Evolutionary conservation across 1,140 invertebrate genomes (phyloP).

Genomic region (Papilio machaon): DNA sequence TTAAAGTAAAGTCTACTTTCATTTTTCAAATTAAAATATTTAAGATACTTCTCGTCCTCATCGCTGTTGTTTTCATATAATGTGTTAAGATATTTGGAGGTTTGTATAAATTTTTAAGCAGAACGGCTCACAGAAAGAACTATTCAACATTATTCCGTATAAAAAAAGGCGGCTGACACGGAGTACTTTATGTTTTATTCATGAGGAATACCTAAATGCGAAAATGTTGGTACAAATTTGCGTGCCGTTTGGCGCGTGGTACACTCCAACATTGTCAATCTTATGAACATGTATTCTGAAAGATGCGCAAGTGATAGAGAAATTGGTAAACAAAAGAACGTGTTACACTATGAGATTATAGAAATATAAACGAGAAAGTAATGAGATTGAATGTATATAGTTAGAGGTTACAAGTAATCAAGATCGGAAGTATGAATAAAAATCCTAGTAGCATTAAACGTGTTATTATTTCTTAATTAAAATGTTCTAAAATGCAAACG

Average conservation of each 20-base stretch:
- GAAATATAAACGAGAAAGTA: no score
- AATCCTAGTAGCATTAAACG: no score
- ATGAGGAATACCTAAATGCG: not conserved
- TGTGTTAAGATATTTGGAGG: not conserved
- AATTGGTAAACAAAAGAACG: no score
- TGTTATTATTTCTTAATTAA: no score
- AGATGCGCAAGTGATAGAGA: no score
- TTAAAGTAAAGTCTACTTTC: no score
- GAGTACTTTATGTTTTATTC: not conserved
- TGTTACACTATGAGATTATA: no score
- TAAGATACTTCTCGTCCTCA: not conserved
- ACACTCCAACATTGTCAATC: not conserved
- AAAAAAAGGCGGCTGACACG: constrained; percentile 14
- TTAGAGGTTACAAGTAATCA: no score
- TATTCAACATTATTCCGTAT: not conserved
- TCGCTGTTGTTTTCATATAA: not conserved
- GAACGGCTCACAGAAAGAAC: not conserved
- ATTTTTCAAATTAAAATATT: no score
- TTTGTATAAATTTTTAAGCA: constrained; percentile 4
- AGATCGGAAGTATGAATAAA: not conserved
- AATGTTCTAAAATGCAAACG: no score
- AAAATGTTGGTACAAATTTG: constrained; percentile 11
- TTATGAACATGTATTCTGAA: not conserved
- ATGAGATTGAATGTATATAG: no score
- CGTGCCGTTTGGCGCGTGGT: constrained; percentile 2